Base-by-base conservation (phyloP, 1,140 invertebrate species). In the Neoseiulus cucumeris region DNA sequence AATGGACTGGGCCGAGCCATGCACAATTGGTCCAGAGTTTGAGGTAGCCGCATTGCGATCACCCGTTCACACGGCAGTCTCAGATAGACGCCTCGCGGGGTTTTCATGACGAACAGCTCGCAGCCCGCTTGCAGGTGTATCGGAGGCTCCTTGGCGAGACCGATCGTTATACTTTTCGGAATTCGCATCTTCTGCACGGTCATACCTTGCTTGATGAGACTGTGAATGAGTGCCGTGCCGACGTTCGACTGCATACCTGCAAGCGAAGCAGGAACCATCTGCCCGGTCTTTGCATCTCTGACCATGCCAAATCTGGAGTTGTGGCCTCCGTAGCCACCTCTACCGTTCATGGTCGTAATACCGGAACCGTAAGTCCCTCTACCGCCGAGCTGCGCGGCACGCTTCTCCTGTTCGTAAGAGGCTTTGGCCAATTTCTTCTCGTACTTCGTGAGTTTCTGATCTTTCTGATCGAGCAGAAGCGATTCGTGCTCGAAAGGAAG, bases 401-500 rank as follows among this genome's bases (percentile, higher is more conserved):
- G 87, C 76, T 94, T 94, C 72, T 95, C 91, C 66, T 90, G 78
- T 73, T 96, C 91, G 73, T 97, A 98, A 70, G 89, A 87, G 70
- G 90, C 80, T 72, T 91, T 87, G 0, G 94, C 95, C 47, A 95
- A 77, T 69, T 87, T 79, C 74, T 98, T 97, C 74, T 98, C 95
- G 29, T 89, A 85, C 73, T 90, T 87, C 1, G 91, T 95, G 14
- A 98, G 78, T 71, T 93, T 91, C 72, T 94, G 87, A 71, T 98
- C 93, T 73, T 96, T 94, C 39, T 90, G 81, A 76, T 98, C 95
- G 1, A 97, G 85, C 6, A 98, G 78, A 41, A 98, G 77, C 22
- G 91, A 94, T 76, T 98, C 95, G 74, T 99, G 95, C 70, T 93
- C 86, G 77, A 98, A 98, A 0, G 94, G 95, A 72, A 33, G 66